Evolutionary conservation across 2,888 invertebrate genomes (phyloP).

Genomic region (Dorcus parallelipipedus): DNA sequence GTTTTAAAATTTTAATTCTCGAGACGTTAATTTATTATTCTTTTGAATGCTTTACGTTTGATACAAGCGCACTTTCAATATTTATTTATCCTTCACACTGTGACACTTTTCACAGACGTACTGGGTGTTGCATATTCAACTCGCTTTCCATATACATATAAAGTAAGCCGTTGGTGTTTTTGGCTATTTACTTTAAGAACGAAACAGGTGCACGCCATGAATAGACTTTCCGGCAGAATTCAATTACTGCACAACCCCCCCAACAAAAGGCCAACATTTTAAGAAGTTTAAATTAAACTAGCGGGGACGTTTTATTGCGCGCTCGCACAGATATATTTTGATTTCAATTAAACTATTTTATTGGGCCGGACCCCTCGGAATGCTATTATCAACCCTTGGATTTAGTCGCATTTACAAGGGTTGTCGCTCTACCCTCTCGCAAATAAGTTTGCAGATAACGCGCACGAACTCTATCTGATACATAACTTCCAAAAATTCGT

Average conservation of each 20-base stretch:
- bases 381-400: conserved; percentile 42
- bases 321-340: conserved; percentile 42
- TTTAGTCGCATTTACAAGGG: conserved; percentile 23
- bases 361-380: conserved; percentile 46
- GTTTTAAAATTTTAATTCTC: too few species aligned
- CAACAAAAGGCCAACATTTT: conserved; percentile 12
- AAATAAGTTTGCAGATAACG: not conserved
- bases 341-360: conserved; percentile 50
- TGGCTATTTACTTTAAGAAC: too few species aligned
- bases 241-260: conserved; percentile 8
- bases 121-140: too few species aligned
- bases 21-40: too few species aligned
- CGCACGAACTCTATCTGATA: not conserved
- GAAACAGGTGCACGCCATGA: conserved; percentile 10
- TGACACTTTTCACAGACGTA: too few species aligned
- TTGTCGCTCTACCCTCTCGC: conserved; percentile 10
- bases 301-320: conserved; percentile 37
- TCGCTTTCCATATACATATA: too few species aligned
- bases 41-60: too few species aligned
- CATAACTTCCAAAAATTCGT: too few species aligned
- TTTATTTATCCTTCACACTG: too few species aligned
- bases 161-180: too few species aligned
- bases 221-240: conserved; percentile 6
- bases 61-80: too few species aligned
- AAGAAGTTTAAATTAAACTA: conserved; percentile 33